Conservation (phyloP, 1,140 invertebrate species). For the Psilanteris sp. region DNA sequence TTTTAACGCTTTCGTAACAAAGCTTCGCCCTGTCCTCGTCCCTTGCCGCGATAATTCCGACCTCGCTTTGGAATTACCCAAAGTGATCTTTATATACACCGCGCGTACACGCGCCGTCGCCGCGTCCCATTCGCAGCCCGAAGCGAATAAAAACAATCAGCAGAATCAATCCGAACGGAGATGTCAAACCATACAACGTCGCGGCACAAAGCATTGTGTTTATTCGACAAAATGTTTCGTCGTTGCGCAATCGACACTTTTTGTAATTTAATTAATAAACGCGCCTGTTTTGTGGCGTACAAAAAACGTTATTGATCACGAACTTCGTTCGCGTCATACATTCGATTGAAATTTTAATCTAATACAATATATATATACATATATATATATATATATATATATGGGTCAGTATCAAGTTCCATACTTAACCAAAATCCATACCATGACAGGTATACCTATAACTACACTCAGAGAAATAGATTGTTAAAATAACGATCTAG, state of each 20-base stretch:
- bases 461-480: too few species aligned
- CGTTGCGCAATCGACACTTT: constrained; percentile 43
- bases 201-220: constrained; percentile 37
- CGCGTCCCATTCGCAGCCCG: constrained; percentile 22
- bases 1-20: constrained; percentile 75
- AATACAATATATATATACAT: too few species aligned
- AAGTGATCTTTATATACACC: constrained; percentile 50
- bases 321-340: too few species aligned
- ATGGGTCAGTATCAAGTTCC: too few species aligned
- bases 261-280: constrained; percentile 23
- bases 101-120: constrained; percentile 12
- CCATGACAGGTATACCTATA: too few species aligned
- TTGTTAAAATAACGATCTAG: too few species aligned
- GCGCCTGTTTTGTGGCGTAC: constrained; percentile 7
- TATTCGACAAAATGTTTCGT: constrained; percentile 49
- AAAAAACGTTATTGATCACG: not conserved
- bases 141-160: constrained; percentile 33
- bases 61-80: constrained; percentile 68
- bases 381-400: too few species aligned
- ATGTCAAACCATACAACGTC: constrained; percentile 49
- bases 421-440: too few species aligned
- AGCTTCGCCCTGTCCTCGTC: constrained; percentile 70
- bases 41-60: constrained; percentile 63
- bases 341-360: too few species aligned
- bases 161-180: constrained; percentile 26